phyloP scores from a whole-genome alignment of 2,113 vertebrate genomes.

The Anas platyrhynchos region DNA sequence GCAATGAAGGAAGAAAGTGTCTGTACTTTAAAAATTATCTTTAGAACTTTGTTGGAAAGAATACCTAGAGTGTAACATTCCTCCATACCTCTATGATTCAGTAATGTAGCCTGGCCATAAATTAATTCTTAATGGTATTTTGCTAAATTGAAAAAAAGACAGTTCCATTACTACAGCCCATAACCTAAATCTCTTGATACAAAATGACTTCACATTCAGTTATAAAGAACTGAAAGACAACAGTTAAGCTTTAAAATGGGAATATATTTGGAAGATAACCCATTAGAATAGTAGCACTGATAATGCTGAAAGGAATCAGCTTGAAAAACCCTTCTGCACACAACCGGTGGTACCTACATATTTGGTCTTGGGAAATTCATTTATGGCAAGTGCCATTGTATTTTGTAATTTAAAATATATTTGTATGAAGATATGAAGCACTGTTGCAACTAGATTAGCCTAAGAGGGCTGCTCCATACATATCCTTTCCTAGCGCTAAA shows the following conservation, averaged over 20 bases:
- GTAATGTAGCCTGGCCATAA: constrained; percentile 33
- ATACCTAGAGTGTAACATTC: neutral
- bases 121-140: constrained; percentile 64
- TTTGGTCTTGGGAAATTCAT: neutral
- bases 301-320: neutral
- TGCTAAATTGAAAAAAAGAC: constrained; percentile 63
- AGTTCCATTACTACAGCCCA: constrained; percentile 50
- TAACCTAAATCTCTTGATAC: constrained; percentile 35
- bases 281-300: neutral
- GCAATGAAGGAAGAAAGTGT: constrained; percentile 20
- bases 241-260: constrained; percentile 24
- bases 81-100: constrained; percentile 31
- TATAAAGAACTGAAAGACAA: constrained; percentile 50
- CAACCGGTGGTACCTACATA: neutral
- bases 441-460: neutral
- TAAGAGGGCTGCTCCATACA: neutral
- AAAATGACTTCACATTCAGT: constrained; percentile 34
- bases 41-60: constrained; percentile 46
- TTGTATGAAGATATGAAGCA: neutral
- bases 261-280: constrained; percentile 8
- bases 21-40: constrained; percentile 50
- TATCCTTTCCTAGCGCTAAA: neutral
- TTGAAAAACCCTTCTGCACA: neutral
- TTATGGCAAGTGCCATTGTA: neutral
- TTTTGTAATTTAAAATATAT: neutral